These are phyloP conservation scores for Intellagama lesueurii DNA, from an alignment of 2,797 vertebrate genomes.

Conservation along the genomic window DNA sequence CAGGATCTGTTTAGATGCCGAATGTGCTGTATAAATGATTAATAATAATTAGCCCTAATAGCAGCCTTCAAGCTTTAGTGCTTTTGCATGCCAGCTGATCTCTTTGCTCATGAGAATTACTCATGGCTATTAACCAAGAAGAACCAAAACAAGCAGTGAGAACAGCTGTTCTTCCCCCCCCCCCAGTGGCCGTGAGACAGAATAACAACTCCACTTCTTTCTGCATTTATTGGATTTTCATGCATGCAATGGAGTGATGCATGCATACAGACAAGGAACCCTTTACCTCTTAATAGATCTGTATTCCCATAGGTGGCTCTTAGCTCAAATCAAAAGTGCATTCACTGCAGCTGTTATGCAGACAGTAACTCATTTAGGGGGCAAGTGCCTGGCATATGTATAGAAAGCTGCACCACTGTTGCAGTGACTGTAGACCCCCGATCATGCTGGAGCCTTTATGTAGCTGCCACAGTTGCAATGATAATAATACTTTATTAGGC, in stretches of 20 bases:
- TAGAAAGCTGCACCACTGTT: background rate
- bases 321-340: background rate
- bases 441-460: background rate
- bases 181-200: slow-evolving; percentile 21
- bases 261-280: background rate
- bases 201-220: slow-evolving; percentile 17
- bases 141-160: slow-evolving; percentile 48
- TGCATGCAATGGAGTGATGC: background rate
- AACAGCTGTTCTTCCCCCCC: slow-evolving; percentile 34
- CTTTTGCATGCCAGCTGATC: background rate
- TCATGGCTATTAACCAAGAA: slow-evolving; percentile 40
- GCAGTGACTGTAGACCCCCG: background rate
- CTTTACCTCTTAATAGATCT: background rate
- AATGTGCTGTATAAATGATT: background rate
- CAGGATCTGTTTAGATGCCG: no score
- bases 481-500: background rate
- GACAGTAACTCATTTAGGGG: background rate
- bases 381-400: no score
- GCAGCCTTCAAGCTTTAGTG: background rate
- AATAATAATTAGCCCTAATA: background rate
- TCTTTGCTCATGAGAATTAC: slow-evolving; percentile 54
- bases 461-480: background rate
- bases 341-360: background rate
- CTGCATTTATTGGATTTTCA: slow-evolving; percentile 18
- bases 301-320: background rate